Conservation (phyloP, 2,113 vertebrate species). For the Bungarus multicinctus region DNA sequence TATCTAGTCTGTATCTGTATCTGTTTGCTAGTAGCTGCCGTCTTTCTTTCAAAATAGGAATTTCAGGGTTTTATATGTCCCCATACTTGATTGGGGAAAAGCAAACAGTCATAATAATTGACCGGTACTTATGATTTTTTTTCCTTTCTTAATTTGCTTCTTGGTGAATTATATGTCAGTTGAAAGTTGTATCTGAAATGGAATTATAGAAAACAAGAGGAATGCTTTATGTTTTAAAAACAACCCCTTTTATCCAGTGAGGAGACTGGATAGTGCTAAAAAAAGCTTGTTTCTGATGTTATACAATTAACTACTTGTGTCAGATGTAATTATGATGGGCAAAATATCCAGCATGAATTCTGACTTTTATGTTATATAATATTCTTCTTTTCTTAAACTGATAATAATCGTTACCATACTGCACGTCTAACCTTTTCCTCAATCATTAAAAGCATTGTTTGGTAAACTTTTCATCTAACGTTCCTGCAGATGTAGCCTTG, state of each 20-base stretch:
- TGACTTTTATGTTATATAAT: background rate
- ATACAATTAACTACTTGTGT: background rate
- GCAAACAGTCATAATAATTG: background rate
- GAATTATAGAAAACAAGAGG: background rate
- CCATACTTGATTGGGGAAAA: background rate
- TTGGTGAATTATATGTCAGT: background rate
- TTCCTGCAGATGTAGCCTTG: background rate
- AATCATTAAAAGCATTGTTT: background rate
- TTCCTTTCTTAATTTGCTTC: background rate
- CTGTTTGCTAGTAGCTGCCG: background rate
- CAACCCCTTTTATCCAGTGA: background rate
- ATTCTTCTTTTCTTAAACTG: background rate
- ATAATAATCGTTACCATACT: background rate
- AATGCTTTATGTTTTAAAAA: background rate
- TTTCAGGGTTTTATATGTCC: background rate
- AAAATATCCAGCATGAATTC: background rate
- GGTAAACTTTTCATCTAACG: background rate
- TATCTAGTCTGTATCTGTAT: background rate
- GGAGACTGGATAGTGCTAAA: background rate
- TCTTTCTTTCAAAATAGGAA: background rate
- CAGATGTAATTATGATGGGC: background rate
- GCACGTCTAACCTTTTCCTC: background rate
- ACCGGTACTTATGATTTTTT: background rate
- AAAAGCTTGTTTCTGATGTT: background rate
- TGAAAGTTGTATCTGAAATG: background rate